phyloP scores from a whole-genome alignment of 2,888 invertebrate species.

The Melieria picta region DNA sequence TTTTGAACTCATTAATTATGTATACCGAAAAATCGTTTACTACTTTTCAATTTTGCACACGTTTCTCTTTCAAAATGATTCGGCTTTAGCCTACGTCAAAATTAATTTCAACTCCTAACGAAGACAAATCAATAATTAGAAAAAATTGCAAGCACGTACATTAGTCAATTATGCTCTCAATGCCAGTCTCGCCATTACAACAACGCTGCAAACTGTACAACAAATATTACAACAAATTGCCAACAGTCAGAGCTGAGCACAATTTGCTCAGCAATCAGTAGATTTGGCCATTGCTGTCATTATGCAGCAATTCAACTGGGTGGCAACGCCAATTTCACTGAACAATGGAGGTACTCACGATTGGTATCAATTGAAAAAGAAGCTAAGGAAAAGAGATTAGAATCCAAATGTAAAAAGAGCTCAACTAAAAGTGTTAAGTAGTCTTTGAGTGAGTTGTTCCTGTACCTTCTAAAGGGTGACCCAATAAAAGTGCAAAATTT shows the following conservation, averaged over 20 bases:
- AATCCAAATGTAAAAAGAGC: no score
- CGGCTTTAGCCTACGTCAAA: no score
- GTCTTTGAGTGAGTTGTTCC: no score
- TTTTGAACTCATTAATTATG: no score
- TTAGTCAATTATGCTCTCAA: background rate
- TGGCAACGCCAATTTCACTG: background rate
- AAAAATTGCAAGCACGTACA: constrained; percentile 9
- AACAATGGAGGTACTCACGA: background rate
- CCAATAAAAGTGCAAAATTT: no score
- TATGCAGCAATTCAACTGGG: constrained; percentile 8
- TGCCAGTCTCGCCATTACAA: background rate
- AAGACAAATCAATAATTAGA: constrained; percentile 8
- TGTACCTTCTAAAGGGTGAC: no score
- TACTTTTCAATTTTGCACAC: no score
- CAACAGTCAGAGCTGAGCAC: background rate
- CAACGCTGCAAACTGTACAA: background rate
- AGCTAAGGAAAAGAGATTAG: no score
- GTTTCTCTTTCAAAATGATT: no score
- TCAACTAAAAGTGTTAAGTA: no score
- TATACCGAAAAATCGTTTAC: no score
- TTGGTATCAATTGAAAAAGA: no score
- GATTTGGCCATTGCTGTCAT: background rate
- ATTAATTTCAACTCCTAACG: background rate
- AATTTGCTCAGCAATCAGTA: background rate
- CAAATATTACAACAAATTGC: background rate